Percentiles rank a stretch among this genome's conserved stretches.
Conservation (phyloP, 2,113 vertebrate genomes). For the Abramis brama region DNA sequence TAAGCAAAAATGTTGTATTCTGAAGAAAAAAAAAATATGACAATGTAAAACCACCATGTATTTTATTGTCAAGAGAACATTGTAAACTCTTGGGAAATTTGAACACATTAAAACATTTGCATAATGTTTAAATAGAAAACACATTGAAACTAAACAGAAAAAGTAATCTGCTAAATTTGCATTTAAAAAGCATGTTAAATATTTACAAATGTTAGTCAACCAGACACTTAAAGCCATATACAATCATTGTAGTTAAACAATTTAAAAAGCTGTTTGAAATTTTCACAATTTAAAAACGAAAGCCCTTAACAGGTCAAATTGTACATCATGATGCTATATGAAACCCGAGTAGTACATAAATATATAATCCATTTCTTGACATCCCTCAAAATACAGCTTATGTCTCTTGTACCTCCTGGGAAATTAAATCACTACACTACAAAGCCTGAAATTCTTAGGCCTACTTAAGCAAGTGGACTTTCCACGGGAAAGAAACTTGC, state of each 20-base stretch:
- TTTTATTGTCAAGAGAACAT: slow-evolving; percentile 11
- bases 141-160: background rate
- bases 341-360: background rate
- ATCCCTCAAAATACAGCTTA: slow-evolving; percentile 3
- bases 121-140: background rate
- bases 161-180: background rate
- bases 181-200: background rate
- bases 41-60: background rate
- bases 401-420: background rate
- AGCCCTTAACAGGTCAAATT: background rate
- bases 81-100: background rate
- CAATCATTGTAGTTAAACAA: background rate
- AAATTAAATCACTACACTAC: slow-evolving; percentile 4
- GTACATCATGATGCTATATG: background rate
- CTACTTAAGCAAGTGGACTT: slow-evolving; percentile 32
- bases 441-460: slow-evolving; percentile 2
- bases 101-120: slow-evolving; percentile 24
- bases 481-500: slow-evolving; percentile 26
- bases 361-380: background rate
- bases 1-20: background rate
- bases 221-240: background rate
- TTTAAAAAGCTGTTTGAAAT: background rate
- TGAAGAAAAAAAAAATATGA: background rate
- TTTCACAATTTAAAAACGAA: background rate
- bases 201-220: slow-evolving; percentile 16